Evolutionary conservation across 2,888 invertebrate species (phyloP).

Genomic region (Listrodromus nycthemerus): DNA sequence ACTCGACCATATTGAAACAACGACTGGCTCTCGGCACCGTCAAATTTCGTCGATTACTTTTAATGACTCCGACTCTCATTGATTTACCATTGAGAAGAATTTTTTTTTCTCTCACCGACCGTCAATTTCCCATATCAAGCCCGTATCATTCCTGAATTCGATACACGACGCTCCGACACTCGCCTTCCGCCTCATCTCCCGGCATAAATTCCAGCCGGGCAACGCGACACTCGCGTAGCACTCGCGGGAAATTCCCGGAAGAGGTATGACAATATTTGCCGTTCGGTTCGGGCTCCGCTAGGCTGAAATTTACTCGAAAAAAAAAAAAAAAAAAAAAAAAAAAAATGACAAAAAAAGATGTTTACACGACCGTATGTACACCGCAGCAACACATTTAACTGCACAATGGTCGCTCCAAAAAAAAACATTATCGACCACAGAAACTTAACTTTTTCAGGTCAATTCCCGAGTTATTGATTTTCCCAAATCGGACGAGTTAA

Average conservation of each 20-base stretch:
- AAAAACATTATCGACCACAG: too few relatives aligned
- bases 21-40: slow-evolving; percentile 18
- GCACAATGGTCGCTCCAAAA: too few relatives aligned
- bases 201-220: slow-evolving; percentile 42
- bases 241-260: slow-evolving; percentile 64
- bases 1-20: background rate
- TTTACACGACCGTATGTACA: slow-evolving; percentile 26
- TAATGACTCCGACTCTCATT: slow-evolving; percentile 62
- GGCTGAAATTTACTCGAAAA: slow-evolving; percentile 59
- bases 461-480: slow-evolving; percentile 35
- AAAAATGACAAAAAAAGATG: slow-evolving; percentile 33
- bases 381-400: background rate
- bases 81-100: slow-evolving; percentile 59
- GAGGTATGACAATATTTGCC: slow-evolving; percentile 73
- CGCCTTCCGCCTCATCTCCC: slow-evolving; percentile 26
- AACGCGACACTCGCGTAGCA: slow-evolving; percentile 29
- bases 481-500: slow-evolving; percentile 51
- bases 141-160: background rate
- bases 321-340: slow-evolving; percentile 36
- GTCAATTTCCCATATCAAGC: slow-evolving; percentile 11
- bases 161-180: background rate
- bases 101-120: slow-evolving; percentile 9
- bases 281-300: slow-evolving; percentile 50
- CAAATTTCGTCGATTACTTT: slow-evolving; percentile 65
- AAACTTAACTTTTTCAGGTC: background rate